Evolutionary conservation across 1,140 invertebrate genomes (phyloP).

Genomic region (Diabrotica virgifera): DNA sequence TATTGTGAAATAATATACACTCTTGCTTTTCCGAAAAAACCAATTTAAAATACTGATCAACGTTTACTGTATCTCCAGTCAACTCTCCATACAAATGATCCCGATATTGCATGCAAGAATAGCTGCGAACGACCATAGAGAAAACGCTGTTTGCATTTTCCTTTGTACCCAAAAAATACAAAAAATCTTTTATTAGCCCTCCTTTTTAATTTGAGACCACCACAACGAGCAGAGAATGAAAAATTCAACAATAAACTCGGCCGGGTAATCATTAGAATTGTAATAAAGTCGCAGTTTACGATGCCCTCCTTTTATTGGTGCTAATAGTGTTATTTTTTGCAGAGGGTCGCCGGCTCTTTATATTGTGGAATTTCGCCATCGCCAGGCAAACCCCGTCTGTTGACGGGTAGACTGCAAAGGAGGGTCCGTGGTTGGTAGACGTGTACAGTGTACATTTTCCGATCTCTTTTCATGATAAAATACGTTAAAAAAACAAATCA

Average conservation of each 20-base stretch:
- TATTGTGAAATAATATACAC: too few relatives aligned
- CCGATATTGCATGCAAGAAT: not conserved
- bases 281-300: not conserved
- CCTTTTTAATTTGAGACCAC: not conserved
- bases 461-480: too few relatives aligned
- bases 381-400: too few relatives aligned
- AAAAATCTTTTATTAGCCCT: conserved; percentile 1
- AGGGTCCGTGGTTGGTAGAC: too few relatives aligned
- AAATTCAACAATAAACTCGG: not conserved
- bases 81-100: not conserved
- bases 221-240: not conserved
- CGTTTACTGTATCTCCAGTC: not conserved
- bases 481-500: too few relatives aligned
- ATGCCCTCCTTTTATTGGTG: not conserved
- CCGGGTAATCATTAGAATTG: not conserved
- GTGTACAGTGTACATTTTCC: too few relatives aligned
- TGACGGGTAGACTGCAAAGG: too few relatives aligned
- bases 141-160: not conserved
- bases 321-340: not conserved
- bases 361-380: too few relatives aligned
- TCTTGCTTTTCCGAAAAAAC: not conserved
- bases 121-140: not conserved
- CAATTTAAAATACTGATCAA: conserved; percentile 1
- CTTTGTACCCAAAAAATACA: not conserved
- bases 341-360: not conserved